Evolutionary conservation across 2,888 invertebrate species (phyloP).

Genomic region (Lutraria lutraria): DNA sequence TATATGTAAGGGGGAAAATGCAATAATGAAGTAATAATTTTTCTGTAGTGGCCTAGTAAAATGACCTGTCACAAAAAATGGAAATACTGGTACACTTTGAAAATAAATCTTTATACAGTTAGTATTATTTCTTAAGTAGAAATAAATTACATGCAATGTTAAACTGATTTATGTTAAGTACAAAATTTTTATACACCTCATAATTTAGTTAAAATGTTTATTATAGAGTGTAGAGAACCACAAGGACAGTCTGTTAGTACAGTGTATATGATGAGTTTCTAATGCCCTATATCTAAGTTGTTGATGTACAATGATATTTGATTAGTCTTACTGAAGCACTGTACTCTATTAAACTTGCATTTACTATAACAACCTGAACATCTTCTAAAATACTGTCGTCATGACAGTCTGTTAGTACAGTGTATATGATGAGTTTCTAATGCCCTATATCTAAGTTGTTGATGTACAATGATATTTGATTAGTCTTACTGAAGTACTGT

Average conservation of each 20-base stretch:
- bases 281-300: conserved; percentile 39
- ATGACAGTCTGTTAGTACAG: neutral
- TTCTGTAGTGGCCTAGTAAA: too few relatives aligned
- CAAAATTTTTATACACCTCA: too few relatives aligned
- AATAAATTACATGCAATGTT: too few relatives aligned
- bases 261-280: conserved; percentile 23
- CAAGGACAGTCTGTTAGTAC: neutral
- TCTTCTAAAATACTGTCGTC: neutral
- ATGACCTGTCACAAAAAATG: too few relatives aligned
- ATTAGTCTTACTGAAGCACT: conserved; percentile 15
- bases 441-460: conserved; percentile 37
- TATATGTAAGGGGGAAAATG: too few relatives aligned
- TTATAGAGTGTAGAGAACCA: too few relatives aligned
- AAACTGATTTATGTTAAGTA: too few relatives aligned
- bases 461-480: neutral
- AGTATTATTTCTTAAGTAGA: too few relatives aligned
- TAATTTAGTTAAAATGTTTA: too few relatives aligned
- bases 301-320: neutral
- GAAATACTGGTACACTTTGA: too few relatives aligned
- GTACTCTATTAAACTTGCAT: neutral
- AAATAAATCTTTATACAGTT: too few relatives aligned
- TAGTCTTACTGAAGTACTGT: conserved; percentile 4
- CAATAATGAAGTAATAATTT: too few relatives aligned
- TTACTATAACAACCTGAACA: neutral
- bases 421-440: conserved; percentile 25